Base-by-base conservation (phyloP, 2,113 vertebrate genomes). In the Cyanoderma ruficeps region DNA sequence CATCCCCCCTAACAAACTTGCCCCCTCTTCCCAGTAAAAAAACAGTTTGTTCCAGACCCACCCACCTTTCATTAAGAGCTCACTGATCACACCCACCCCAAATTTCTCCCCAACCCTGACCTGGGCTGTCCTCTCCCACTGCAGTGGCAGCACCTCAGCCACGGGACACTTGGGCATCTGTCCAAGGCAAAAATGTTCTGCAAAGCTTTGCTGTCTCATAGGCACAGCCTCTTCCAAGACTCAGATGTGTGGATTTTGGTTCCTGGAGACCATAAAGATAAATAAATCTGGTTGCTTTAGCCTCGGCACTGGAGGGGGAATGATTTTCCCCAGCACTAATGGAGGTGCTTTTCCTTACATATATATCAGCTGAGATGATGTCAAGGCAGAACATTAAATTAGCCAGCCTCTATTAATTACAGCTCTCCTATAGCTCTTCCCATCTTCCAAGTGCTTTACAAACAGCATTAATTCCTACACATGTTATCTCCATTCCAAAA, bases 381-480 rank as follows among this genome's bases (percentile, higher is more conserved):
- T 87, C 92, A 90, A 92, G 69, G 69, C 76, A 89, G 90, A 93
- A 84, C 65, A 89, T 50, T 93, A 83, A 90, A 95, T 92, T 92
- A 96, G 92, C 79, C 88, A 89, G 65, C 70, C 69, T 84, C 94
- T 96, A 97, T 96, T 95, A 96, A 97, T 87, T 94, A 95, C 69
- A 89, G 76, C 69, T 37, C 72, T 95, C 91, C 94, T 94, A 96
- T 35, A 90, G 93, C 88, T 87, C 56, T 92, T 83, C 90, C 89
- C 86, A 75, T 93, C 88, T 83, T 96, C 72, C 80, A 81, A 94
- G 65, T 71, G 72, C 77, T 90, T 89, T 90, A 87, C 86, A 95
- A 96, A 95, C 89, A 94, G 61, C 89, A 76, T 71, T 92, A 92
- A 95, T 92, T 93, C 83, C 76, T 83, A 44, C 1, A 5, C n/a